Evolutionary conservation across 2,888 invertebrate species (phyloP), one percentile per base, ranked within the genome.

Genomic region (Chorisops tibialis): DNA sequence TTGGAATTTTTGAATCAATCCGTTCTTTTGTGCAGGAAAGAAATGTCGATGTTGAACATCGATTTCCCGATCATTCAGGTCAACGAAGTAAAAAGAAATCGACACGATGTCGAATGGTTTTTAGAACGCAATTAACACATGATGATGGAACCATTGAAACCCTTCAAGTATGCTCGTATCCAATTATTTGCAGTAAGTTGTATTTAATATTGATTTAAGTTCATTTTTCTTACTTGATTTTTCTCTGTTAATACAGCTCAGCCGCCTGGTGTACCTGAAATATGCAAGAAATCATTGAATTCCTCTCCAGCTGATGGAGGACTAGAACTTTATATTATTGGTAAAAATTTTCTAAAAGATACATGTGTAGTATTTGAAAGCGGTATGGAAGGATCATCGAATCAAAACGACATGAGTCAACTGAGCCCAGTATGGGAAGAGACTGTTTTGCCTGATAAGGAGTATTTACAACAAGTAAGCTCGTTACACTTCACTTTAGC

Each of bases 121-220:
- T 96, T 80, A 84, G 96, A 64, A 89, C 93, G 0, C 88, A 87
- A 68, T 83, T 97, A 70, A 82, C 88, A 35, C 86, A 87, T 73
- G 83, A 87, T 9, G 88, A 89, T 73, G 93, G 93, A 3, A 83
- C 83, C 37, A 81, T 83, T 51, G 93, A 94, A 79, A 91, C 92
- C 2, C 79, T 94, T 65, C 94, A 94, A 82, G 87, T 90, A 68
- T 90, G 91, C 78, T 94, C 93, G 61, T 89, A 92, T 70, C 92
- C 91, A 64, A 94, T 95, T 69, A 90, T 93, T 68, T 95, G 94
- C 84, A 93, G 93, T 94, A 79, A 87, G n/a, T n/a, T n/a, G 91
- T 87, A 38, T 35, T 21, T 48, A 45, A 12, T 52, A 39, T 41
- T 41, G n/a, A 39, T 6, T 50, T 22, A 19, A 21, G 54, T 30